Evolutionary conservation across 2,797 vertebrate genomes (phyloP).

Genomic region (Paedocypris micromegethes): DNA sequence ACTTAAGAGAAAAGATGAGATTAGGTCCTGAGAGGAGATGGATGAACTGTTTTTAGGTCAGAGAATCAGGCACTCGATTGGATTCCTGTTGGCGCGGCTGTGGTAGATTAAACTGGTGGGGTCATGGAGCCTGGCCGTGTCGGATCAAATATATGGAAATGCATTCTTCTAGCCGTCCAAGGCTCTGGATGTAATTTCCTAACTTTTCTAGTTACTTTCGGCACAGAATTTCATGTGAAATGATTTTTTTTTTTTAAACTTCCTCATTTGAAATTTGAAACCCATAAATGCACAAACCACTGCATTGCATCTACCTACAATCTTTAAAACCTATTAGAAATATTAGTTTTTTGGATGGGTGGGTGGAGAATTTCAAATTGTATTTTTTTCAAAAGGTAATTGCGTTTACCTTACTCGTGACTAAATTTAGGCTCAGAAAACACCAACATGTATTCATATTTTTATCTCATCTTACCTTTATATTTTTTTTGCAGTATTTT

Average conservation of each 20-base stretch:
- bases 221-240: constrained; percentile 4
- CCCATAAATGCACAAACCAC: no score
- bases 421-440: no score
- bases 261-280: no score
- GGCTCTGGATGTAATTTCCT: constrained; percentile 11
- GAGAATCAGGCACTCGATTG: constrained; percentile 27
- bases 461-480: no score
- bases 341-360: no score
- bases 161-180: constrained; percentile 27
- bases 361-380: no score
- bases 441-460: no score
- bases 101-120: constrained; percentile 23
- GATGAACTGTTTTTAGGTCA: constrained; percentile 29
- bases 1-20: not conserved
- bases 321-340: no score
- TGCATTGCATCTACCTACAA: no score
- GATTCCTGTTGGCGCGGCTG: not conserved
- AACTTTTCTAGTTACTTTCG: constrained; percentile 20
- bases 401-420: no score
- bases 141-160: constrained; percentile 41
- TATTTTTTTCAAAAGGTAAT: no score
- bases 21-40: not conserved
- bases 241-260: not conserved
- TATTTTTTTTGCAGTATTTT: no score
- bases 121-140: constrained; percentile 23